These are phyloP conservation scores for Thymelicus sylvestris DNA, from an alignment of 2,888 invertebrate species.

Conservation along the genomic window DNA sequence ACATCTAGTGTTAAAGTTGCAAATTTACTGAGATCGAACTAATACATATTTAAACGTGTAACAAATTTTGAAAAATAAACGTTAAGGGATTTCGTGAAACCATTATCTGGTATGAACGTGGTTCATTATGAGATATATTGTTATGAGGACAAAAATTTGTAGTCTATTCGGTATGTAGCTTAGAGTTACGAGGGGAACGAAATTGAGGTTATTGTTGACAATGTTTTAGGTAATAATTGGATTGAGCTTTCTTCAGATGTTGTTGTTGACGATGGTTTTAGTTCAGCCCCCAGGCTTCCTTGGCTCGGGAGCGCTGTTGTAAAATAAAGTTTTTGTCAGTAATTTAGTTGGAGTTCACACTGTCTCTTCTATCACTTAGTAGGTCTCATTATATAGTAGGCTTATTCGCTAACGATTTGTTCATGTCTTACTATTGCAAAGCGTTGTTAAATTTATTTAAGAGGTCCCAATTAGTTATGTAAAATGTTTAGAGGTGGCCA, in stretches of 20 bases:
- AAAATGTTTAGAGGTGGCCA: slow-evolving; percentile 82
- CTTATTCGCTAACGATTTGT: slow-evolving; percentile 66
- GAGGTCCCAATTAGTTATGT: slow-evolving; percentile 80
- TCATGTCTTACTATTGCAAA: slow-evolving; percentile 63
- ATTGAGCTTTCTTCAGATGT: slow-evolving; percentile 80
- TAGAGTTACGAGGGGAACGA: slow-evolving; percentile 76
- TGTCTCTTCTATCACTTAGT: slow-evolving; percentile 49
- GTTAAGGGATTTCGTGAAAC: slow-evolving; percentile 50
- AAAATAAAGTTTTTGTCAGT: slow-evolving; percentile 44
- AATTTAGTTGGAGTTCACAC: slow-evolving; percentile 44
- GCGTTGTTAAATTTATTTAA: slow-evolving; percentile 76
- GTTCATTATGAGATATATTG: slow-evolving; percentile 80
- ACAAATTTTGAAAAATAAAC: slow-evolving; percentile 52
- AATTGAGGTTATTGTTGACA: slow-evolving; percentile 82
- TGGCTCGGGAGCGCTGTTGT: slow-evolving; percentile 48
- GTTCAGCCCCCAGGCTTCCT: slow-evolving; percentile 49
- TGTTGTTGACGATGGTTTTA: slow-evolving; percentile 73
- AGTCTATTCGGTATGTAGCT: slow-evolving; percentile 80
- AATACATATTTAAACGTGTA: slow-evolving; percentile 54
- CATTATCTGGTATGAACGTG: slow-evolving; percentile 67
- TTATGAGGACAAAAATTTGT: slow-evolving; percentile 79
- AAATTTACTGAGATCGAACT: slow-evolving; percentile 68
- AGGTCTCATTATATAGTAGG: slow-evolving; percentile 49
- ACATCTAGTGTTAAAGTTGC: slow-evolving; percentile 81
- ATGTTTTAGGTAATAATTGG: slow-evolving; percentile 82